Evolutionary conservation across 1,140 invertebrate species (phyloP).

Genomic region (Drosophila ogumai): DNA sequence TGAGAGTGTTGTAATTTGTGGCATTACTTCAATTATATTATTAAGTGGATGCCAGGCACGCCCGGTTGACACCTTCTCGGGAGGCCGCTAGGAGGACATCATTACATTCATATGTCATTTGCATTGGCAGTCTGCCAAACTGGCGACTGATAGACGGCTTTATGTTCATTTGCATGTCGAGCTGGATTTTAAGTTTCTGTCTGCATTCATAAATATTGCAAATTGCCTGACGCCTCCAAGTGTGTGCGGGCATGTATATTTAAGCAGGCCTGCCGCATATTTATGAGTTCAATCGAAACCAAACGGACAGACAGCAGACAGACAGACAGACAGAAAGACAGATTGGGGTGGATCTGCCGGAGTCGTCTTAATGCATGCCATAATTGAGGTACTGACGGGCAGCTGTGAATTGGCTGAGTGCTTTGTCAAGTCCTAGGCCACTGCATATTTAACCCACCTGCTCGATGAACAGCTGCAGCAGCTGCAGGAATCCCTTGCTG

Average conservation of each 20-base stretch:
- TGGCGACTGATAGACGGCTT: constrained; percentile 33
- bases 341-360: constrained; percentile 1
- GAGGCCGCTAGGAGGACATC: not conserved
- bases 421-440: constrained; percentile 20
- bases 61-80: constrained; percentile 34
- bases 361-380: constrained; percentile 39
- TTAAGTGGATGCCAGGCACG: constrained; percentile 54
- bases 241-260: constrained; percentile 47
- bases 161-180: constrained; percentile 46
- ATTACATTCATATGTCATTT: constrained; percentile 41
- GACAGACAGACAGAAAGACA: constrained; percentile 7
- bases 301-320: constrained; percentile 5
- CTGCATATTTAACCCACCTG: constrained; percentile 66
- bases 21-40: constrained; percentile 72
- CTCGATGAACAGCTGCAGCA: constrained; percentile 73
- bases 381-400: constrained; percentile 46
- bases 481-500: constrained; percentile 76
- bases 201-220: constrained; percentile 62
- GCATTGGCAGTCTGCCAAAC: constrained; percentile 45
- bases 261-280: constrained; percentile 48
- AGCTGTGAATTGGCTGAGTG: constrained; percentile 46
- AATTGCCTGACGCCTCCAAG: constrained; percentile 37
- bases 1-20: constrained; percentile 54
- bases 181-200: constrained; percentile 50
- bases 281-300: constrained; percentile 49